Conservation (phyloP, 2,113 vertebrate genomes). For the Xenopus borealis region DNA sequence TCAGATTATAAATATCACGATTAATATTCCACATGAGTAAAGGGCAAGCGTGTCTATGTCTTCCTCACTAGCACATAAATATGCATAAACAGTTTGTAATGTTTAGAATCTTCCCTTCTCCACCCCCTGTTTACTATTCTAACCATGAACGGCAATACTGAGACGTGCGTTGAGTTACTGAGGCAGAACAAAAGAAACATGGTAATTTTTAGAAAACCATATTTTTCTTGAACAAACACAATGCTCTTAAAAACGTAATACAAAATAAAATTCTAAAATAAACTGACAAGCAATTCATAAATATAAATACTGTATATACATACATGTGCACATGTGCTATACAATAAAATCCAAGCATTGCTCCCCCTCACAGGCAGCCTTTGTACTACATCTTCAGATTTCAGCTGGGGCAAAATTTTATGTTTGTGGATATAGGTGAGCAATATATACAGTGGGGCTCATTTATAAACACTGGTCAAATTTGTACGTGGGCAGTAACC, state of each 20-base stretch:
- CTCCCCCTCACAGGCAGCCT: too few species aligned
- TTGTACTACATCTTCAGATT: too few species aligned
- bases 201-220: constrained; percentile 20
- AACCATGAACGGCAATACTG: constrained; percentile 7
- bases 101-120: constrained; percentile 23
- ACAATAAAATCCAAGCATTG: too few species aligned
- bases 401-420: too few species aligned
- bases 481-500: too few species aligned
- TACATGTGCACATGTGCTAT: too few species aligned
- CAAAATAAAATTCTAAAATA: background rate
- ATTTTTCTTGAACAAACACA: constrained; percentile 3
- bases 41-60: constrained; percentile 38
- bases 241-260: constrained; percentile 6
- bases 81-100: constrained; percentile 55
- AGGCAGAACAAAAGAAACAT: constrained; percentile 23
- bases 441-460: too few species aligned
- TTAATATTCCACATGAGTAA: constrained; percentile 48
- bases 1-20: constrained; percentile 47
- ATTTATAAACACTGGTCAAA: too few species aligned
- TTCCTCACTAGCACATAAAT: constrained; percentile 46
- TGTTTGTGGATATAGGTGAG: too few species aligned
- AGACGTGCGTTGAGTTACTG: constrained; percentile 40
- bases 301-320: too few species aligned
- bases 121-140: constrained; percentile 34
- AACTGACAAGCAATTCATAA: too few species aligned